Evolutionary conservation across 2,113 vertebrate species (phyloP).

Genomic region (Anseranas semipalmata): DNA sequence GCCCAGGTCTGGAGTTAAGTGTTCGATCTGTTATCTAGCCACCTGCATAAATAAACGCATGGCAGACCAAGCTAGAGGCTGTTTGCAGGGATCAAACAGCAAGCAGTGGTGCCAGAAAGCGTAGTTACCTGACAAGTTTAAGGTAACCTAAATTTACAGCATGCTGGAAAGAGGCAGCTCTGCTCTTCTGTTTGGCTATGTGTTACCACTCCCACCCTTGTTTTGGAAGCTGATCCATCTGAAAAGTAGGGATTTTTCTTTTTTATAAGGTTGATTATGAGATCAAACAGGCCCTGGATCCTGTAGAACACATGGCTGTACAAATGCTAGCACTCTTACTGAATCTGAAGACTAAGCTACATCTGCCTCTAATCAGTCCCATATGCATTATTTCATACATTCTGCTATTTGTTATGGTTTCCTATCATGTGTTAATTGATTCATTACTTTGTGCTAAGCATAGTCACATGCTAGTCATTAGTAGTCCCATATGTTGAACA

Average conservation of each 20-base stretch:
- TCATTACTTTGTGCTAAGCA: conserved; percentile 6
- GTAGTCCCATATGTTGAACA: background rate
- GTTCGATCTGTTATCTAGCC: background rate
- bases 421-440: background rate
- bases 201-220: background rate
- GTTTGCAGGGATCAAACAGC: background rate
- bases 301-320: background rate
- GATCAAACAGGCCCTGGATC: background rate
- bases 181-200: background rate
- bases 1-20: background rate
- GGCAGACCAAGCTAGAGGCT: background rate
- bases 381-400: background rate
- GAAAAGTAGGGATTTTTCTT: background rate
- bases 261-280: background rate
- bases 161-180: background rate
- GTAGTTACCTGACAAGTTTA: background rate
- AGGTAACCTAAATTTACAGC: background rate
- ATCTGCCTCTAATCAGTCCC: background rate
- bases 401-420: background rate
- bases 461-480: background rate
- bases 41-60: background rate
- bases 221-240: background rate
- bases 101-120: background rate
- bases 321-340: background rate
- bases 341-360: background rate